Evolutionary conservation across 2,888 invertebrate genomes (phyloP).

Genomic region (Salticus scenicus): DNA sequence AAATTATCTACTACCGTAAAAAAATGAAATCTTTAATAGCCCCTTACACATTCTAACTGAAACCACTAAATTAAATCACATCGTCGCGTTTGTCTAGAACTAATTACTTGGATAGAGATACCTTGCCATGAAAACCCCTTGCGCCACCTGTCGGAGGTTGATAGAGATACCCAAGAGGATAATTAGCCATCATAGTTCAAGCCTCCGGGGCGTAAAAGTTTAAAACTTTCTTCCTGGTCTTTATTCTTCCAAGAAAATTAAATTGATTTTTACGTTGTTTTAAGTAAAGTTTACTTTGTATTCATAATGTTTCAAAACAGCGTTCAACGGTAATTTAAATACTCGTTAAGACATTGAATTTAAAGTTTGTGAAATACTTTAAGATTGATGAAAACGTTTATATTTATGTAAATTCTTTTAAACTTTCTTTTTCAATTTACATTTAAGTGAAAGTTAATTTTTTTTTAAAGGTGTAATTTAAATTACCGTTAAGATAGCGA

Average conservation of each 20-base stretch:
- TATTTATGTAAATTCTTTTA: no score
- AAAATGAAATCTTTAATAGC: background rate
- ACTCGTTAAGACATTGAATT: no score
- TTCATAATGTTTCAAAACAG: no score
- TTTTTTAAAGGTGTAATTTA: no score
- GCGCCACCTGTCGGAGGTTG: background rate
- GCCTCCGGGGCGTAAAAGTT: background rate
- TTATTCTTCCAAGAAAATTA: background rate
- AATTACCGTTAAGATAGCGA: no score
- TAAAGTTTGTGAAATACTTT: no score
- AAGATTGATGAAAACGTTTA: no score
- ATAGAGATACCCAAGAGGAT: background rate
- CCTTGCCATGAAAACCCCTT: background rate
- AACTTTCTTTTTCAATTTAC: no score
- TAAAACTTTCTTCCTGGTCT: background rate
- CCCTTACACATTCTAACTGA: background rate
- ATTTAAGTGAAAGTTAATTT: no score
- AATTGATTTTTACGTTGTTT: background rate
- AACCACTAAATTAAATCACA: background rate
- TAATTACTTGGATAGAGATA: background rate
- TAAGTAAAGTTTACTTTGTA: no score
- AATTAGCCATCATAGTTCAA: slow-evolving; percentile 1
- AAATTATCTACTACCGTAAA: background rate
- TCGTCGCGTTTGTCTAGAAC: background rate
- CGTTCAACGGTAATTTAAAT: no score